These are phyloP conservation scores for Pavo muticus DNA, from an alignment of 2,113 vertebrate genomes.

Conservation along the genomic window DNA sequence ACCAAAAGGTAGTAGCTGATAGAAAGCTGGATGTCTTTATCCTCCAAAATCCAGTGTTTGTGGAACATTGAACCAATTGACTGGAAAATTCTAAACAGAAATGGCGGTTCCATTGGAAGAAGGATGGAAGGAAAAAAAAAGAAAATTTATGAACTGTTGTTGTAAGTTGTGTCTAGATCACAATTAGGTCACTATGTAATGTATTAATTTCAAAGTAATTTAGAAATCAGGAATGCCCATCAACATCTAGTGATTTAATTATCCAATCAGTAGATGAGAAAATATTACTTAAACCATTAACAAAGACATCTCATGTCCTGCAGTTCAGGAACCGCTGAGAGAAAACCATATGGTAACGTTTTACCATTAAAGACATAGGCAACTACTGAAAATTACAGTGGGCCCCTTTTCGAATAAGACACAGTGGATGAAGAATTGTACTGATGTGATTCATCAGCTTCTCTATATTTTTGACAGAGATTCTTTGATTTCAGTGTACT, in stretches of 20 bases:
- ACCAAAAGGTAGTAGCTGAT: not conserved
- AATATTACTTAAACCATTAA: not conserved
- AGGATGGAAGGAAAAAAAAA: not conserved
- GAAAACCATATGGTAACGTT: not conserved
- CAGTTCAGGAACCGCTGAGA: not conserved
- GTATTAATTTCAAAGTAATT: not conserved
- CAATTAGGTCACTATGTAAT: not conserved
- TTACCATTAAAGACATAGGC: not conserved
- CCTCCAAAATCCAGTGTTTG: not conserved
- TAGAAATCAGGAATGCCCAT: not conserved
- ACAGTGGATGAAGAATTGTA: not conserved
- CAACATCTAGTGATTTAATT: not conserved
- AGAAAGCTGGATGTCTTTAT: not conserved
- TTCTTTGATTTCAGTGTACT: not conserved
- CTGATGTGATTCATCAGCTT: not conserved
- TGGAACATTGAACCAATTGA: not conserved
- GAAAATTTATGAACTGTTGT: not conserved
- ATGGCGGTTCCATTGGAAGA: not conserved
- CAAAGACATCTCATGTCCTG: not conserved
- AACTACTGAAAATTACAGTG: not conserved
- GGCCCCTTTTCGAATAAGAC: not conserved
- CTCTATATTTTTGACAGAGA: not conserved
- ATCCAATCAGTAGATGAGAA: not conserved
- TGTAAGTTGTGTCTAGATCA: not conserved
- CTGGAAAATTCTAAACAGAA: not conserved